These are phyloP conservation scores for Phoxinus phoxinus DNA, from an alignment of 2,113 vertebrate species.

Conservation along the genomic window DNA sequence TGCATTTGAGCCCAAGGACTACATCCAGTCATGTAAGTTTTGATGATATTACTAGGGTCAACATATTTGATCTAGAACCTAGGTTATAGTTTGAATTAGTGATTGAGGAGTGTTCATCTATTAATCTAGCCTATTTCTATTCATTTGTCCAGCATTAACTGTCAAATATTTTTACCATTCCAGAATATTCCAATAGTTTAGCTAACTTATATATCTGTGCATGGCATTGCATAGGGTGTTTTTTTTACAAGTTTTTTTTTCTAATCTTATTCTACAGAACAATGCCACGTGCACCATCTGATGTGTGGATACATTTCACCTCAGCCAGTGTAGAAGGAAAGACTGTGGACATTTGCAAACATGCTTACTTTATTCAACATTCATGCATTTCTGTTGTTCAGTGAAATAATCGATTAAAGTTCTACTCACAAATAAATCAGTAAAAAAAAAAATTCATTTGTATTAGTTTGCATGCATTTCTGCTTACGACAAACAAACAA, in stretches of 20 bases:
- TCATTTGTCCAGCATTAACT: not conserved
- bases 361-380: no score
- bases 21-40: constrained; percentile 9
- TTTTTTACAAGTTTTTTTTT: not conserved
- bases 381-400: no score
- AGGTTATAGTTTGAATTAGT: not conserved
- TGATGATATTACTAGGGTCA: not conserved
- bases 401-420: no score
- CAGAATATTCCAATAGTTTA: no score
- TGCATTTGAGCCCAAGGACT: not conserved
- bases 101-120: not conserved
- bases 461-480: no score
- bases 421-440: no score
- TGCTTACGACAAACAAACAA: no score
- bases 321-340: constrained; percentile 57
- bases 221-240: not conserved
- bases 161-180: no score
- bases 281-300: constrained; percentile 62
- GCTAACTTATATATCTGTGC: not conserved
- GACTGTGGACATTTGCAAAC: constrained; percentile 63
- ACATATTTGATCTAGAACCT: not conserved
- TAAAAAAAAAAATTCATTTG: no score
- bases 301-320: constrained; percentile 66
- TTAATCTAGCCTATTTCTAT: not conserved
- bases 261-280: constrained; percentile 48